Base-by-base conservation (phyloP, 2,888 invertebrate genomes). In the Scrobipalpa costella region DNA sequence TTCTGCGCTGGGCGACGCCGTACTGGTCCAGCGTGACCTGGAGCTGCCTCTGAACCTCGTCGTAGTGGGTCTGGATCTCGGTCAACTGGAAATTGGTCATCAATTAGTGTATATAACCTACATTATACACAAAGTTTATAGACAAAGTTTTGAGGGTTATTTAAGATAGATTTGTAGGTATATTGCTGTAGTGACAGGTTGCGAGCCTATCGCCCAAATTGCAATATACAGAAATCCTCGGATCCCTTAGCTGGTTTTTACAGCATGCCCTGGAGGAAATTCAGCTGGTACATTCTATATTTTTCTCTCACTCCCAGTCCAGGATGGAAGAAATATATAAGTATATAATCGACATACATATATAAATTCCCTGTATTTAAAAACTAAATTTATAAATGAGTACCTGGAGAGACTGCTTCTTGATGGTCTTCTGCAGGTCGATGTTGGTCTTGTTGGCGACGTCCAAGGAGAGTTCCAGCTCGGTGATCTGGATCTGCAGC, bases 381-480 rank as follows among this genome's bases (percentile, higher is more conserved):
- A n/a, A n/a, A n/a, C n/a, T 44, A 7, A 44, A n/a, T 9, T 5
- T n/a, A 7, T 15, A 7, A 40, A 40, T 13, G n/a, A 5, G 63
- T 86, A 96, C 94, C 92, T 97, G 97, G 86, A 98, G 94, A 73
- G 98, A 97, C 89, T 99, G 98, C 88, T 97, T 98, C 95, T 99
- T 99, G 93, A 98, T 96, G 81, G 97, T 97, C 94, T 98, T 98
- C 92, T 98, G 98, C 85, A 98, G 94, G 85, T 98, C 98, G 83
- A 98, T 95, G 94, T 98, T 98, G 93, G 96, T 98, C 94, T 99
- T 98, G 94, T 99, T 99, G 92, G 98, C 97, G 76, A 98, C 97
- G 92, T 99, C 99, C 90, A 99, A 94, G 64, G 98, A 96, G 93
- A 98, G 94, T 90, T 98, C 98, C 82, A 99, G 93, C 90, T 99